Conservation (phyloP, 1,140 invertebrate genomes). For the Helicoverpa zea region DNA sequence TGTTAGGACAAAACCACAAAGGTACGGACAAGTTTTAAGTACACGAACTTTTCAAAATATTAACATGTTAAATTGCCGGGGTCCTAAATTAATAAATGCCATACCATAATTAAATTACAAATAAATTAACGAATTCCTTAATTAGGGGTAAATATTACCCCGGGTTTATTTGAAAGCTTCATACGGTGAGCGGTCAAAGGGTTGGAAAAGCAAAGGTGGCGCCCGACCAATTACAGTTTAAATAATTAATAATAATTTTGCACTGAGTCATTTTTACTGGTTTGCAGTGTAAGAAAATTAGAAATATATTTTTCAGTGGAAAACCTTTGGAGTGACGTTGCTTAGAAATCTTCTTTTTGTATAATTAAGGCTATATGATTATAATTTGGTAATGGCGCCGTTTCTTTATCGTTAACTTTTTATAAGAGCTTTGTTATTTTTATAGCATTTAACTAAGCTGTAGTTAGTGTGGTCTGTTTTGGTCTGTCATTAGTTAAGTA, state of each 20-base stretch:
- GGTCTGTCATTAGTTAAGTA: no score
- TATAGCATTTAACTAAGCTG: no score
- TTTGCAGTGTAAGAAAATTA: conserved; percentile 37
- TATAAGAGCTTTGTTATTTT: no score
- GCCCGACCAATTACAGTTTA: conserved; percentile 39
- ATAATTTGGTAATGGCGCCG: neutral
- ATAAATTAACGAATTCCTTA: conserved; percentile 36
- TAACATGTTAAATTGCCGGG: neutral
- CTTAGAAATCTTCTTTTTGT: conserved; percentile 31
- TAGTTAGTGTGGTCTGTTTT: no score
- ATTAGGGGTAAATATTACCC: conserved; percentile 44
- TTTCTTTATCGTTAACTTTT: no score
- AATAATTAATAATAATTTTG: conserved; percentile 45
- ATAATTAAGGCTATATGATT: neutral
- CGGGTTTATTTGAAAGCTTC: conserved; percentile 30
- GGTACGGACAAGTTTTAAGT: no score
- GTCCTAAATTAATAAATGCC: conserved; percentile 11
- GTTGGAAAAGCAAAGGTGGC: conserved; percentile 17
- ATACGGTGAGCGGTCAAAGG: conserved; percentile 42
- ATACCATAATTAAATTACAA: conserved; percentile 24
- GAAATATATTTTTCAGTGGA: conserved; percentile 18
- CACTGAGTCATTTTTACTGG: conserved; percentile 9
- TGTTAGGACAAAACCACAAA: no score
- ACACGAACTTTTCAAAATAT: neutral
- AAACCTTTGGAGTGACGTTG: conserved; percentile 11